Evolutionary conservation across 1,140 invertebrate genomes (phyloP).

Genomic region (Leptinotarsa defecta): DNA sequence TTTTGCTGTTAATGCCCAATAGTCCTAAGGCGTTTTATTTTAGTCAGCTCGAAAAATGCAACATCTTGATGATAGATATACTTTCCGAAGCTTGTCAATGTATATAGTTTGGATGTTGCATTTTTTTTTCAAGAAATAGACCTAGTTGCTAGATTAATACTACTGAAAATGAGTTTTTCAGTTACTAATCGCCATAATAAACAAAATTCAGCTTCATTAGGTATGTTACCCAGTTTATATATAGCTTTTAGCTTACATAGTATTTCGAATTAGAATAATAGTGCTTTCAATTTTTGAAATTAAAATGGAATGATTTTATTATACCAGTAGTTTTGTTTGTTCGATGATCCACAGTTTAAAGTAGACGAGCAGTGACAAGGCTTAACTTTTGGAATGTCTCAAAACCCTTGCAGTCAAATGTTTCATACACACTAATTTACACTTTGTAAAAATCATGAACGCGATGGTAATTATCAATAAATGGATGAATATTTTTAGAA

Average conservation of each 20-base stretch:
- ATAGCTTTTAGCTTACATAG: slow-evolving; percentile 3
- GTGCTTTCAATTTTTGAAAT: background rate
- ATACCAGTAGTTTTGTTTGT: background rate
- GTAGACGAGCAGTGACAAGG: background rate
- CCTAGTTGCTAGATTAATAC: background rate
- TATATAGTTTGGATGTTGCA: slow-evolving; percentile 1
- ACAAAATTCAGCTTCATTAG: slow-evolving; percentile 3
- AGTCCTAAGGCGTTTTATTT: slow-evolving; percentile 24
- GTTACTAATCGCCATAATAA: background rate
- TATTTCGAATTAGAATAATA: background rate
- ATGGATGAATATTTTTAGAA: no score
- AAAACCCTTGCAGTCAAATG: background rate
- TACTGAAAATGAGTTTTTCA: slow-evolving; percentile 8
- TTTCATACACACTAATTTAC: no score
- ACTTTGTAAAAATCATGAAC: no score
- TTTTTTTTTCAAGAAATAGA: slow-evolving; percentile 6
- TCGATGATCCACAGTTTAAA: background rate
- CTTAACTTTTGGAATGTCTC: slow-evolving; percentile 1
- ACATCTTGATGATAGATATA: background rate
- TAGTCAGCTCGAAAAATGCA: slow-evolving; percentile 27
- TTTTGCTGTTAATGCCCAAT: slow-evolving; percentile 17
- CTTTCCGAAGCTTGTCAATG: no score
- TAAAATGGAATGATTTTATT: background rate
- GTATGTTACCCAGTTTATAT: background rate
- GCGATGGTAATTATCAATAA: no score